Evolutionary conservation across 2,113 vertebrate species (phyloP).

Genomic region (Platichthys flesus): DNA sequence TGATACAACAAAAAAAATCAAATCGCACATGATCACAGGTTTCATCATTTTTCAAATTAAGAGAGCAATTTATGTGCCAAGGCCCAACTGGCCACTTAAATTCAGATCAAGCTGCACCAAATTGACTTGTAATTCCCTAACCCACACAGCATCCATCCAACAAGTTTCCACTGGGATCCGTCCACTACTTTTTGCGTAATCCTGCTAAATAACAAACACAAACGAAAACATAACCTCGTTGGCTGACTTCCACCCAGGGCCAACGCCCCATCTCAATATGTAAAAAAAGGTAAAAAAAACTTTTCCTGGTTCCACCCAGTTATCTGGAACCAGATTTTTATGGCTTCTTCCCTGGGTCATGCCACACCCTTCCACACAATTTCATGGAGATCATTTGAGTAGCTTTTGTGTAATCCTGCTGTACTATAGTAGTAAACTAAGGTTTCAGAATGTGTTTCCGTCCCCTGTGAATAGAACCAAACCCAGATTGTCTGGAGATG

Average conservation of each 20-base stretch:
- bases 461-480: conserved; percentile 22
- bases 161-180: too few relatives aligned
- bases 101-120: too few relatives aligned
- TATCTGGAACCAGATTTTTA: too few relatives aligned
- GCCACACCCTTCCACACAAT: too few relatives aligned
- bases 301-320: neutral
- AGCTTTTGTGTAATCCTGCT: neutral
- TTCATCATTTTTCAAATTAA: neutral
- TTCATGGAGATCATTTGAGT: too few relatives aligned
- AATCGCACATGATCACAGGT: neutral
- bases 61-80: neutral
- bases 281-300: neutral
- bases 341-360: too few relatives aligned
- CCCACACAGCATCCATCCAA: too few relatives aligned
- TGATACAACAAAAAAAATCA: neutral
- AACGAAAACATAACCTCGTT: neutral
- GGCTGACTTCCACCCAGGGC: neutral
- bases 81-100: too few relatives aligned
- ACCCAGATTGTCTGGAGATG: conserved; percentile 27
- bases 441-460: neutral
- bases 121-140: too few relatives aligned
- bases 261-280: neutral
- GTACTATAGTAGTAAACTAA: neutral
- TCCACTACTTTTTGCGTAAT: too few relatives aligned
- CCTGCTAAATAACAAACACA: too few relatives aligned